Evolutionary conservation across 1,140 invertebrate species (phyloP).

Genomic region (Ceratina australensis): DNA sequence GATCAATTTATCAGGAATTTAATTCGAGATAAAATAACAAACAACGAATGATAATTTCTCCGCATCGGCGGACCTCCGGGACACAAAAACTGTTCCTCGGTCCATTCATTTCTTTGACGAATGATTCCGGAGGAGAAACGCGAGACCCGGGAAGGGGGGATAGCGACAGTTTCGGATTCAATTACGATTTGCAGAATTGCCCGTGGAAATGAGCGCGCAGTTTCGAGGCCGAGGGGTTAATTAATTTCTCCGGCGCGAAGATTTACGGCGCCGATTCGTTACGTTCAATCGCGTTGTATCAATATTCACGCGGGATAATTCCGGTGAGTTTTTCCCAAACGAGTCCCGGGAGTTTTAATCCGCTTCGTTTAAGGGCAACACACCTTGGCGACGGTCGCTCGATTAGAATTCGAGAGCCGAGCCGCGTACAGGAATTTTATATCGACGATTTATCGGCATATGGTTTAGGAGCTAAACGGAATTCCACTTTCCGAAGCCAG

Average conservation of each 20-base stretch:
- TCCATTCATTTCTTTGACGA: conserved; percentile 66
- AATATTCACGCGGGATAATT: conserved; percentile 54
- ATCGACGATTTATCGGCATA: conserved; percentile 45
- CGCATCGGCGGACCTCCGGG: no score
- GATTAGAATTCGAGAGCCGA: conserved; percentile 52
- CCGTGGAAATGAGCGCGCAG: conserved; percentile 62
- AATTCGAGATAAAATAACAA: no score
- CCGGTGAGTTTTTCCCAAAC: not conserved
- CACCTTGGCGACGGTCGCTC: conserved; percentile 48
- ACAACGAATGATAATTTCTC: no score
- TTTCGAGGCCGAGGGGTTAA: conserved; percentile 53
- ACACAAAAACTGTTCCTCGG: conserved; percentile 51
- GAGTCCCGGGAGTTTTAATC: conserved; percentile 25
- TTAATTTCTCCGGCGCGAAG: conserved; percentile 59
- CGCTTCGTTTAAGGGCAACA: conserved; percentile 25
- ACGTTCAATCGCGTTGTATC: conserved; percentile 61
- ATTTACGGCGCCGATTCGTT: conserved; percentile 65
- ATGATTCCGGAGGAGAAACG: conserved; percentile 47
- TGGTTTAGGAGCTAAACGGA: conserved; percentile 54
- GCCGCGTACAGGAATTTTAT: conserved; percentile 49
- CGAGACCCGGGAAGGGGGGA: not conserved
- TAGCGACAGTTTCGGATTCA: conserved; percentile 56
- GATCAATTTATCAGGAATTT: no score
- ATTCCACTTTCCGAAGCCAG: conserved; percentile 45
- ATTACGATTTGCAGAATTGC: conserved; percentile 65